Percentiles rank a stretch among this genome's conserved stretches.
Evolutionary conservation across 2,797 vertebrate genomes (phyloP).

Genomic region (Amblyopsis hoosieri): DNA sequence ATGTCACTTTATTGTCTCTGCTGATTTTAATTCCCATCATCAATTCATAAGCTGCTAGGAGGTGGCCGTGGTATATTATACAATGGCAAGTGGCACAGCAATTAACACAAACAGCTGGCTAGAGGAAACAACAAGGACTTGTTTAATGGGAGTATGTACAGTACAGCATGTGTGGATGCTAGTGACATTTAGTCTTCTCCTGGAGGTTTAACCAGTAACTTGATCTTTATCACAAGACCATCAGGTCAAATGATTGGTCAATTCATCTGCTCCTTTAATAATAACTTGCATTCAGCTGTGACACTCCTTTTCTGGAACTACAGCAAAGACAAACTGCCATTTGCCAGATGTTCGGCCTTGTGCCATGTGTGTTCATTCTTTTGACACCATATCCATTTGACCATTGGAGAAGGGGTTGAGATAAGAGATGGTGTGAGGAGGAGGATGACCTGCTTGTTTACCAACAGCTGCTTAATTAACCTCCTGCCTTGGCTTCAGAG

Average conservation of each 20-base stretch:
- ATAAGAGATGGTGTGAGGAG: not conserved
- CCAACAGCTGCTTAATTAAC: constrained; percentile 79
- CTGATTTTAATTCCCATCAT: constrained; percentile 68
- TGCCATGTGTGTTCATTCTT: constrained; percentile 63
- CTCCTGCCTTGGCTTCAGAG: constrained; percentile 56
- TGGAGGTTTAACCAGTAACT: not conserved
- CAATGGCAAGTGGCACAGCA: constrained; percentile 58
- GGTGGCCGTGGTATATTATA: constrained; percentile 60
- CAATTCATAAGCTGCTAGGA: constrained; percentile 61
- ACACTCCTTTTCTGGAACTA: constrained; percentile 43
- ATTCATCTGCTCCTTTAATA: constrained; percentile 37
- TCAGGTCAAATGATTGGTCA: constrained; percentile 41
- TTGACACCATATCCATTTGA: constrained; percentile 51
- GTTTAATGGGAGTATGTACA: constrained; percentile 33
- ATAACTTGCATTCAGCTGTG: constrained; percentile 55
- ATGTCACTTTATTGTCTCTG: constrained; percentile 60
- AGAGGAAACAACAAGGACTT: constrained; percentile 35
- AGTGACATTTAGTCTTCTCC: constrained; percentile 8
- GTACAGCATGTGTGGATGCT: constrained; percentile 14
- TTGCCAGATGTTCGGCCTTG: constrained; percentile 73
- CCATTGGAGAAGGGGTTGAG: constrained; percentile 32
- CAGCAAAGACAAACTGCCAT: constrained; percentile 62
- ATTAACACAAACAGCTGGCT: constrained; percentile 73
- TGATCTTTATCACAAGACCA: not conserved
- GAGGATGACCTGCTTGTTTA: constrained; percentile 66